A percentile compares a stretch with the other conserved stretches of the same genome.
Evolutionary conservation across 2,888 invertebrate species (phyloP).

Genomic region (Molorchus minor): DNA sequence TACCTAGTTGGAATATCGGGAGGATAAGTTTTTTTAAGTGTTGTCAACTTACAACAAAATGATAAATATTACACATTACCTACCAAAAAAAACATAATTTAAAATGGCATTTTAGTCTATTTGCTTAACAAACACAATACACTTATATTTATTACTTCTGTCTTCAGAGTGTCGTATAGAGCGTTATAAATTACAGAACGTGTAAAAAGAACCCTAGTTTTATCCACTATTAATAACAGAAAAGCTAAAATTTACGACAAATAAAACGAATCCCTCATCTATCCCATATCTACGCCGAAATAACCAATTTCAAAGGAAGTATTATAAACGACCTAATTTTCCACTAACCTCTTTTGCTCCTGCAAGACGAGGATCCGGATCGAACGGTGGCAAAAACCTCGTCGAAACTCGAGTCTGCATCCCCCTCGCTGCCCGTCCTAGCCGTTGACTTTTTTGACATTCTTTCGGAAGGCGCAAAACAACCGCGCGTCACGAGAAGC

Average conservation of each 20-base stretch:
- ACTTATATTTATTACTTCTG: too few species aligned
- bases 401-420: constrained; percentile 33
- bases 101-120: too few species aligned
- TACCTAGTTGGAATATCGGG: too few species aligned
- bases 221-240: neutral
- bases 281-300: neutral
- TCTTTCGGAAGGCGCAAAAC: constrained; percentile 23
- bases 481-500: constrained; percentile 8
- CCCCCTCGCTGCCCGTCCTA: constrained; percentile 41
- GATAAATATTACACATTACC: too few species aligned
- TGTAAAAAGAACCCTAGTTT: too few species aligned
- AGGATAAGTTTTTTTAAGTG: too few species aligned
- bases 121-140: too few species aligned
- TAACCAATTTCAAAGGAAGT: constrained; percentile 4
- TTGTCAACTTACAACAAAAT: too few species aligned
- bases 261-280: neutral
- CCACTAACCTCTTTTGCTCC: constrained; percentile 29
- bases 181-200: too few species aligned
- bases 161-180: too few species aligned
- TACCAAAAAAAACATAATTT: too few species aligned
- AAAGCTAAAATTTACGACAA: neutral
- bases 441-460: constrained; percentile 44
- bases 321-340: constrained; percentile 8
- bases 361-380: constrained; percentile 32
- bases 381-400: constrained; percentile 20